These are phyloP conservation scores for Centropus unirufus DNA, from an alignment of 2,113 vertebrate genomes.

Conservation along the genomic window DNA sequence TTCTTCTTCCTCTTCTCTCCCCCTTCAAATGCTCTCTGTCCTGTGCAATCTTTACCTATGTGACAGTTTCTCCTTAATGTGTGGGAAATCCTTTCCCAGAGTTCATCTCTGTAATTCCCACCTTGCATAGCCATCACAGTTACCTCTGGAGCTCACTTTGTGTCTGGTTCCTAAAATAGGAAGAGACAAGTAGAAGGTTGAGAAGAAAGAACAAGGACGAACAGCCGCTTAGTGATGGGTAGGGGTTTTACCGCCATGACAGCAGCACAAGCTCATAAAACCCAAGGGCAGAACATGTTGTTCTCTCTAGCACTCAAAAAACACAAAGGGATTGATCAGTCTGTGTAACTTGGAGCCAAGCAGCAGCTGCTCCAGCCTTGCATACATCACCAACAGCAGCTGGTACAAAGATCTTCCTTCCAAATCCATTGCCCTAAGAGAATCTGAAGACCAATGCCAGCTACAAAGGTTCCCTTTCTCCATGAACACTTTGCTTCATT, in stretches of 20 bases:
- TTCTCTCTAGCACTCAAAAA: not conserved
- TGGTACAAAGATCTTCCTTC: not conserved
- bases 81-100: not conserved
- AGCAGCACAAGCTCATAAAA: not conserved
- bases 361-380: not conserved
- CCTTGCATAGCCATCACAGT: not conserved
- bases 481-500: rapidly evolving
- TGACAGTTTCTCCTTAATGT: not conserved
- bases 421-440: not conserved
- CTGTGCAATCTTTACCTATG: not conserved
- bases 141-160: not conserved
- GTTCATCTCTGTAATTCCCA: rapidly evolving
- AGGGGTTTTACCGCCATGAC: rapidly evolving
- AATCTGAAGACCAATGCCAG: not conserved
- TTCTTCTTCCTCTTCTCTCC: no score
- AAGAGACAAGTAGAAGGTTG: not conserved
- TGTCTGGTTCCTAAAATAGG: rapidly evolving
- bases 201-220: not conserved
- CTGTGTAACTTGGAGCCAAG: not conserved
- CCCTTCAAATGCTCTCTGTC: not conserved
- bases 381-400: not conserved
- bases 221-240: not conserved
- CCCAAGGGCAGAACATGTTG: not conserved
- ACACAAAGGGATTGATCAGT: not conserved
- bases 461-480: not conserved